A percentile compares a stretch with the other conserved stretches of the same genome.
These are phyloP conservation scores for Eulithis testata DNA, from an alignment of 2,888 invertebrate genomes.

Conservation along the genomic window DNA sequence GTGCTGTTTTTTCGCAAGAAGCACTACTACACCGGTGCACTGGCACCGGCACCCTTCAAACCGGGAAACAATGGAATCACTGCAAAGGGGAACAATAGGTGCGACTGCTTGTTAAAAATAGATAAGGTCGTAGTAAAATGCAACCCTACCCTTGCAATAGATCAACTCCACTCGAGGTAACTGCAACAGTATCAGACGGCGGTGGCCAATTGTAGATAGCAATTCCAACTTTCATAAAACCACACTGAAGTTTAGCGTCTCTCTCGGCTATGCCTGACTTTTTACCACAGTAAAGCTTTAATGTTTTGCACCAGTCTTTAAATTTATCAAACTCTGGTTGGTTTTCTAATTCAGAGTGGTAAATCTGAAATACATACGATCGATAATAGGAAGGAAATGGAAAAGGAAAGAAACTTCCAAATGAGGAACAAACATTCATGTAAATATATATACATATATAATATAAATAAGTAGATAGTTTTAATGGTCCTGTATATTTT, in stretches of 20 bases:
- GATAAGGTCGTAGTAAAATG: background rate
- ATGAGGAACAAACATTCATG: no score
- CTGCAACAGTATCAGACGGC: conserved; percentile 76
- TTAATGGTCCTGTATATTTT: no score
- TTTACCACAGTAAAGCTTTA: conserved; percentile 86
- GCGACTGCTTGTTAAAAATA: no score
- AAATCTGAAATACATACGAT: conserved; percentile 72
- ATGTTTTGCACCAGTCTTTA: conserved; percentile 86
- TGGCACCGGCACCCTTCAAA: no score
- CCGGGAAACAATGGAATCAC: no score
- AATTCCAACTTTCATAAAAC: conserved; percentile 67
- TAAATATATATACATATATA: no score
- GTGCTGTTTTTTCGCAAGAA: no score
- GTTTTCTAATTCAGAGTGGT: conserved; percentile 87
- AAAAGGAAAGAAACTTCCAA: no score
- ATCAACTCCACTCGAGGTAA: conserved; percentile 79
- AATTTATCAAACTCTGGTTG: conserved; percentile 87
- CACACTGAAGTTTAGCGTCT: conserved; percentile 67
- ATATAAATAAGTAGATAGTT: no score
- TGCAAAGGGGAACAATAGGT: no score
- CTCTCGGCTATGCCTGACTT: conserved; percentile 70
- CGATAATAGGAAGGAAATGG: no score
- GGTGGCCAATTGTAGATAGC: conserved; percentile 89
- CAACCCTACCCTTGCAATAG: conserved; percentile 76
- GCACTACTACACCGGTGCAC: no score